Conservation (phyloP, 2,888 invertebrate species). For the Dinocampus coccinellae region DNA sequence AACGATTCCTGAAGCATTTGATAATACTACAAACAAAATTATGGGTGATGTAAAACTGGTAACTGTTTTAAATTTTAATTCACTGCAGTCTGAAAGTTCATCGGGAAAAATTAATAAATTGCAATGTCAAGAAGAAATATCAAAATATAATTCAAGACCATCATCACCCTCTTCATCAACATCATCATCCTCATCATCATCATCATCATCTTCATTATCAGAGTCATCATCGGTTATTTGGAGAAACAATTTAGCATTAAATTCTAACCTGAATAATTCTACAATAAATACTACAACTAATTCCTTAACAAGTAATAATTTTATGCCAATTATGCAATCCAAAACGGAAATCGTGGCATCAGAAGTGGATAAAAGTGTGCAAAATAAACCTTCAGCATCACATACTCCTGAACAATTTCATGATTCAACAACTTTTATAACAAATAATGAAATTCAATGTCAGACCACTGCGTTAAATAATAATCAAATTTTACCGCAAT, state of each 20-base stretch:
- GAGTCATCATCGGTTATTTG: neutral
- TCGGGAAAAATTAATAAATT: neutral
- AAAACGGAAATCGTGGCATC: neutral
- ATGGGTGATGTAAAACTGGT: neutral
- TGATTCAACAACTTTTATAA: neutral
- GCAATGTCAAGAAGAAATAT: neutral
- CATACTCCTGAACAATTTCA: conserved; percentile 28
- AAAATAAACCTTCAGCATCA: neutral
- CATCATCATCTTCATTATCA: neutral
- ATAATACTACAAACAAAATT: neutral
- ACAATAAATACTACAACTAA: neutral
- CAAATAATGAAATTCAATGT: neutral
- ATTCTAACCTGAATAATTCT: neutral
- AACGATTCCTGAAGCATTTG: neutral
- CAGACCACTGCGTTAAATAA: neutral
- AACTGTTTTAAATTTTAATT: neutral
- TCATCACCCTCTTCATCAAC: neutral
- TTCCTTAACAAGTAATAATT: neutral
- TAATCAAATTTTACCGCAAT: conserved; percentile 38
- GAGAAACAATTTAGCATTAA: conserved; percentile 15
- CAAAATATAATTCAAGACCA: no score
- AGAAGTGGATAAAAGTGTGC: neutral
- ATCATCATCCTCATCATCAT: neutral
- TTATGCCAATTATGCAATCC: neutral
- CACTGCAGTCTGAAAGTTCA: neutral